Percentiles rank a stretch among this genome's conserved stretches.
Evolutionary conservation across 2,888 invertebrate species (phyloP).

Genomic region (Mythimna lalbum): DNA sequence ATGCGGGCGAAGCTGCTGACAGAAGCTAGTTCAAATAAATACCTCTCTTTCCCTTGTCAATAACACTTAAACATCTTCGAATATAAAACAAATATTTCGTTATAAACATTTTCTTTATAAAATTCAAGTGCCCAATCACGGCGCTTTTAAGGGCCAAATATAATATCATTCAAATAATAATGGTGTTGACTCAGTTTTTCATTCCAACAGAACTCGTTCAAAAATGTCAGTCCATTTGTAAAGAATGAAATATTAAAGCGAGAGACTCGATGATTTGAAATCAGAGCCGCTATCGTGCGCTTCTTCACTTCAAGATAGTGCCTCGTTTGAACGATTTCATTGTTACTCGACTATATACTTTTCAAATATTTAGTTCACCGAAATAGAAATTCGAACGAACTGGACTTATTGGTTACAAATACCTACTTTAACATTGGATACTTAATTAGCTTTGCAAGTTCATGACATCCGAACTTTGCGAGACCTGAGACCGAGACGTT

Average conservation of each 20-base stretch:
- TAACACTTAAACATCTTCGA: slow-evolving; percentile 34
- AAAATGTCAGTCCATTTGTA: slow-evolving; percentile 81
- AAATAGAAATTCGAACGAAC: not conserved
- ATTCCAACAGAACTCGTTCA: slow-evolving; percentile 76
- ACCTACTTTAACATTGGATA: not conserved
- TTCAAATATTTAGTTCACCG: not conserved
- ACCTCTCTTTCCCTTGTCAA: slow-evolving; percentile 28
- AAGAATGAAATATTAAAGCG: slow-evolving; percentile 84
- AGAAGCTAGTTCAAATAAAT: slow-evolving; percentile 10
- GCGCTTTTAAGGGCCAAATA: slow-evolving; percentile 58
- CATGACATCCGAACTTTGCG: slow-evolving; percentile 25
- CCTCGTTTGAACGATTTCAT: slow-evolving; percentile 62
- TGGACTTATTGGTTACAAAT: not conserved
- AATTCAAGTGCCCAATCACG: slow-evolving; percentile 49
- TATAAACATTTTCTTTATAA: slow-evolving; percentile 34
- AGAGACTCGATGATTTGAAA: slow-evolving; percentile 80
- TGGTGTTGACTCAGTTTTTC: slow-evolving; percentile 77
- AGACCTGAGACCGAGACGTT: slow-evolving; percentile 15
- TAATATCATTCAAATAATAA: slow-evolving; percentile 72
- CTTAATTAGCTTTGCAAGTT: slow-evolving; percentile 23
- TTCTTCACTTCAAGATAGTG: slow-evolving; percentile 72
- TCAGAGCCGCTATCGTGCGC: slow-evolving; percentile 74
- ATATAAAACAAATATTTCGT: slow-evolving; percentile 33
- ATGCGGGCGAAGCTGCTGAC: too few relatives aligned
- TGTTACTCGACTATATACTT: slow-evolving; percentile 28